A percentile compares a stretch with the other conserved stretches of the same genome.
Evolutionary conservation across 2,888 invertebrate genomes (phyloP).

Genomic region (Carabus problematicus): DNA sequence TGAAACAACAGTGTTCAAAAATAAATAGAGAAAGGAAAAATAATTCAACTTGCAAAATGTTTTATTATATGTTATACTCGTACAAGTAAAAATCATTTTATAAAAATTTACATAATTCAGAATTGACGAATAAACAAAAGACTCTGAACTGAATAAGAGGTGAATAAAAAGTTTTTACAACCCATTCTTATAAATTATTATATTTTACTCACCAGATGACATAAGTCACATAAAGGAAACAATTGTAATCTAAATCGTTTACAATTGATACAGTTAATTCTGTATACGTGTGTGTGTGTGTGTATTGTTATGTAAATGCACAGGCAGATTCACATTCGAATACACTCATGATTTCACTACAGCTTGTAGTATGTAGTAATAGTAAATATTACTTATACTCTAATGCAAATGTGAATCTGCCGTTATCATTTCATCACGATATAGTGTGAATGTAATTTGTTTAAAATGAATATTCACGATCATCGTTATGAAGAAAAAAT

Average conservation of each 20-base stretch:
- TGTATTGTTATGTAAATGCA: too few species aligned
- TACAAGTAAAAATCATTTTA: constrained; percentile 23
- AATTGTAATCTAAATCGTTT: constrained; percentile 15
- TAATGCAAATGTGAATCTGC: too few species aligned
- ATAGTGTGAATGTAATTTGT: too few species aligned
- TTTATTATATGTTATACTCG: constrained; percentile 19
- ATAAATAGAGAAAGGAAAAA: constrained; percentile 3
- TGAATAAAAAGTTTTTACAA: constrained; percentile 6
- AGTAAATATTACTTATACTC: too few species aligned
- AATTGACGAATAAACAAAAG: not conserved
- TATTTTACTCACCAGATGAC: constrained; percentile 4
- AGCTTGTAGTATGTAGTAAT: too few species aligned
- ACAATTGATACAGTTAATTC: constrained; percentile 1
- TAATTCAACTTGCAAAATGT: constrained; percentile 15
- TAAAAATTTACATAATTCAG: constrained; percentile 10
- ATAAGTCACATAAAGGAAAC: constrained; percentile 5
- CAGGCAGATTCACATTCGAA: too few species aligned
- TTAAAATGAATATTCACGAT: too few species aligned
- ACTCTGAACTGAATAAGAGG: constrained; percentile 11
- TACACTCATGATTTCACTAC: too few species aligned
- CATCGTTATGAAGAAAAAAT: too few species aligned
- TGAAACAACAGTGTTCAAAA: not conserved
- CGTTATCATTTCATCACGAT: too few species aligned
- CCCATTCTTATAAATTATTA: constrained; percentile 2
- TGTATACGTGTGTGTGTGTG: too few species aligned